A percentile compares a stretch with the other conserved stretches of the same genome.
Evolutionary conservation across 2,797 vertebrate species (phyloP).

Genomic region (Gobio occitaniae): DNA sequence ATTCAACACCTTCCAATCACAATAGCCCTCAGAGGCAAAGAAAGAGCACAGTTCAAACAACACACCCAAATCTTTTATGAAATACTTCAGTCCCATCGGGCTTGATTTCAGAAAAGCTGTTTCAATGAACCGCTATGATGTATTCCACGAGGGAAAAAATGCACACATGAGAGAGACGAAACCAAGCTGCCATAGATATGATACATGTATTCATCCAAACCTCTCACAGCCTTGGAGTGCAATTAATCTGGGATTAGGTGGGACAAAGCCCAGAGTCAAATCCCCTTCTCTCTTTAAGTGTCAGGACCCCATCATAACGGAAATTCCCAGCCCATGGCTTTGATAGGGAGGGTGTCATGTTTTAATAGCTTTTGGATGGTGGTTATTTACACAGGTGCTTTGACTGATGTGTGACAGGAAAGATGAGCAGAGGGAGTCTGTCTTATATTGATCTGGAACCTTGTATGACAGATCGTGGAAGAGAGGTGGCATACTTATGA

Average conservation of each 20-base stretch:
- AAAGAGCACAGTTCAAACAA: constrained; percentile 42
- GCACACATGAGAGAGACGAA: constrained; percentile 20
- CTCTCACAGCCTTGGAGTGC: constrained; percentile 42
- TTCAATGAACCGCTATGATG: constrained; percentile 55
- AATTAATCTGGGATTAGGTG: constrained; percentile 49
- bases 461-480: constrained; percentile 11
- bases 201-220: constrained; percentile 48
- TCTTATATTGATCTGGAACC: constrained; percentile 18
- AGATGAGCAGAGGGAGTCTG: constrained; percentile 1
- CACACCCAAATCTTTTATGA: constrained; percentile 42
- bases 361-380: constrained; percentile 58
- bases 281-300: constrained; percentile 43
- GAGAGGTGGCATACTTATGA: neutral
- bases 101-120: constrained; percentile 48
- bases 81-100: constrained; percentile 44
- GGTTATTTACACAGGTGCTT: constrained; percentile 39
- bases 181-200: constrained; percentile 49
- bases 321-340: constrained; percentile 23
- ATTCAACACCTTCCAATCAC: constrained; percentile 54
- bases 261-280: constrained; percentile 34
- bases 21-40: constrained; percentile 46
- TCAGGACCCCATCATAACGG: constrained; percentile 50
- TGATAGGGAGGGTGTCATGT: constrained; percentile 38
- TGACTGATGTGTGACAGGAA: constrained; percentile 6
- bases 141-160: constrained; percentile 14